Percentiles rank a stretch among this genome's conserved stretches.
Conservation (phyloP, 2,888 invertebrate genomes). For the Caenorhabditis sp. region DNA sequence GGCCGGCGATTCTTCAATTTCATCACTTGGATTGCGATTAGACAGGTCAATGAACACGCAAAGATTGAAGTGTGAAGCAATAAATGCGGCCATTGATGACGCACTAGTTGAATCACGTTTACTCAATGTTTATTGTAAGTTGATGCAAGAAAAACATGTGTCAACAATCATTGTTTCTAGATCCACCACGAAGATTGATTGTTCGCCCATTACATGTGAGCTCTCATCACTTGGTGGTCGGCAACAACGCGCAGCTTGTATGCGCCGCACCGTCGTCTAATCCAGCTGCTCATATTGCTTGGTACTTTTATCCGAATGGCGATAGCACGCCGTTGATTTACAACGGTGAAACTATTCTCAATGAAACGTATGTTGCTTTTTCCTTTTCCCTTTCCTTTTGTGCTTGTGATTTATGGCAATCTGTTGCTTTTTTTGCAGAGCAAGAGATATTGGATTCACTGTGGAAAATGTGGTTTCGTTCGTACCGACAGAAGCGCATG, state of each 20-base stretch:
- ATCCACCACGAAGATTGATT: slow-evolving; percentile 56
- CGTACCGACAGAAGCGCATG: slow-evolving; percentile 59
- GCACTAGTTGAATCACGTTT: slow-evolving; percentile 58
- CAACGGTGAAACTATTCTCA: slow-evolving; percentile 51
- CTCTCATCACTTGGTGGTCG: slow-evolving; percentile 54
- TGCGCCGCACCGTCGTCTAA: slow-evolving; percentile 65
- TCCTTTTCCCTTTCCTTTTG: too few relatives aligned
- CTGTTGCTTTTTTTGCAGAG: slow-evolving; percentile 35
- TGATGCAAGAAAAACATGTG: neutral
- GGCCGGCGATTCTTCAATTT: slow-evolving; percentile 57
- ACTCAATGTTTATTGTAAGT: slow-evolving; percentile 60
- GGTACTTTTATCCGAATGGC: slow-evolving; percentile 50
- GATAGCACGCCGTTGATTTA: slow-evolving; percentile 38
- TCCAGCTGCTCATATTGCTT: slow-evolving; percentile 62
- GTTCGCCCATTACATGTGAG: slow-evolving; percentile 53
- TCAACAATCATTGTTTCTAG: slow-evolving; percentile 26
- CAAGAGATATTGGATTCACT: slow-evolving; percentile 39
- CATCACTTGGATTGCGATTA: slow-evolving; percentile 57
- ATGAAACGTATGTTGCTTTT: slow-evolving; percentile 47
- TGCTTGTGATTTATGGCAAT: neutral
- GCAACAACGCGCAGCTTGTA: slow-evolving; percentile 54
- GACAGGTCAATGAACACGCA: slow-evolving; percentile 65
- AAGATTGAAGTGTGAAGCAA: slow-evolving; percentile 63
- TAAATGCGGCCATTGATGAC: slow-evolving; percentile 64
- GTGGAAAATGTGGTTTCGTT: slow-evolving; percentile 61